Evolutionary conservation across 2,797 vertebrate genomes (phyloP).

Genomic region (Acipenser ruthenus): DNA sequence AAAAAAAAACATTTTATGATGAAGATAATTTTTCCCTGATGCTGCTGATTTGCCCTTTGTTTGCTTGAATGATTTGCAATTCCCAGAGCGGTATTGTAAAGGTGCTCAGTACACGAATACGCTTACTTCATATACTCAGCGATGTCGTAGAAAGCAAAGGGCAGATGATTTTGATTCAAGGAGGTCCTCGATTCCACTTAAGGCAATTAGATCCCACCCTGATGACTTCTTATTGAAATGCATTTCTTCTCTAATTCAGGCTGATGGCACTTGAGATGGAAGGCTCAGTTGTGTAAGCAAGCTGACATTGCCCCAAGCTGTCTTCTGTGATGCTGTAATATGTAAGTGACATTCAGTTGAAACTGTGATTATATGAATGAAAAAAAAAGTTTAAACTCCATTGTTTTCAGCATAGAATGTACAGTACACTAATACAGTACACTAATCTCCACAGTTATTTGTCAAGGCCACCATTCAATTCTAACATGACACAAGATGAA

Average conservation of each 20-base stretch:
- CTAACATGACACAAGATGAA: too few species aligned
- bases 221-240: not conserved
- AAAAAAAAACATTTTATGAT: slow-evolving; percentile 17
- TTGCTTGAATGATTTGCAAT: slow-evolving; percentile 23
- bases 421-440: too few species aligned
- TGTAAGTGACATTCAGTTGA: too few species aligned
- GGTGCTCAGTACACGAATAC: not conserved
- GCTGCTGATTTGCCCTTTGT: slow-evolving; percentile 7
- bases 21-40: slow-evolving; percentile 19
- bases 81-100: slow-evolving; percentile 38
- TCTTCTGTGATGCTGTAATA: too few species aligned
- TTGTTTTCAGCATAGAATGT: too few species aligned
- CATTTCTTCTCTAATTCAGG: not conserved
- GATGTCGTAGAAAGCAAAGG: too few species aligned
- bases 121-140: too few species aligned
- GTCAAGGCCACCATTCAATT: too few species aligned
- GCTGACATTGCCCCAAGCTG: not conserved
- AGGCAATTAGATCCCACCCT: slow-evolving; percentile 2
- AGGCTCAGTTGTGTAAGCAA: not conserved
- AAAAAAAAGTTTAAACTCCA: too few species aligned
- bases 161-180: not conserved
- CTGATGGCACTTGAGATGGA: not conserved
- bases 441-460: too few species aligned
- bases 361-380: too few species aligned
- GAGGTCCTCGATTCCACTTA: slow-evolving; percentile 6